phyloP scores from a whole-genome alignment of 2,797 vertebrate species.

The Danionella dracula region DNA sequence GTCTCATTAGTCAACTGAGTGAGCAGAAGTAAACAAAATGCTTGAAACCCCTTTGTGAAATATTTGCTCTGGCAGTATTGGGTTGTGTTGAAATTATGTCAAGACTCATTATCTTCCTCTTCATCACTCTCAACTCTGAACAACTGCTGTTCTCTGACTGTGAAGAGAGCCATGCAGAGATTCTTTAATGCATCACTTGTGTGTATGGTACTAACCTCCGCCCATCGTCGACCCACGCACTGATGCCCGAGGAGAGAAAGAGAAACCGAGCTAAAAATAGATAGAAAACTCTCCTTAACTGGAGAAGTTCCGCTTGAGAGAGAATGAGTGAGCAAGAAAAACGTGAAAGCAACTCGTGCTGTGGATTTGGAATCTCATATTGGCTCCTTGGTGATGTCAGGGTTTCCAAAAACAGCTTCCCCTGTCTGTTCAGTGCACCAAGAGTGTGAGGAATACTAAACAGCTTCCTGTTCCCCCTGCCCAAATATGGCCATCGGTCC shows the following conservation, averaged over 20 bases:
- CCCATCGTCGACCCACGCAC: constrained; percentile 40
- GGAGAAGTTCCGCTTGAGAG: constrained; percentile 28
- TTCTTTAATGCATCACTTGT: constrained; percentile 24
- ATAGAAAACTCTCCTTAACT: constrained; percentile 48
- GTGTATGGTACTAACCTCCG: constrained; percentile 10
- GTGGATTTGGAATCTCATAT: constrained; percentile 54
- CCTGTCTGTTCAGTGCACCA: constrained; percentile 32
- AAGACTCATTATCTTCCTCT: constrained; percentile 15
- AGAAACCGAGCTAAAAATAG: constrained; percentile 68
- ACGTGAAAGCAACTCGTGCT: constrained; percentile 13
- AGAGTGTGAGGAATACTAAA: constrained; percentile 39
- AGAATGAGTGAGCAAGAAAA: constrained; percentile 19
- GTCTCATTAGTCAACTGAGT: neutral
- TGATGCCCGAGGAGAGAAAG: constrained; percentile 54
- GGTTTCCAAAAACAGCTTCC: constrained; percentile 38
- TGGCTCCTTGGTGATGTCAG: constrained; percentile 62
- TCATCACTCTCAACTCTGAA: neutral
- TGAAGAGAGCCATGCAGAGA: neutral
- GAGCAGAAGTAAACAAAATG: neutral
- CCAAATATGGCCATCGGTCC: constrained; percentile 53
- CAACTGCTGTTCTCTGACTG: constrained; percentile 4
- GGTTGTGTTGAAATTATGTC: constrained; percentile 37
- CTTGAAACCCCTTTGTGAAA: neutral
- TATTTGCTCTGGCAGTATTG: neutral
- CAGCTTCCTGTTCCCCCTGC: constrained; percentile 59